Evolutionary conservation across 2,888 invertebrate species (phyloP).

Genomic region (Andrena hattorfiana): DNA sequence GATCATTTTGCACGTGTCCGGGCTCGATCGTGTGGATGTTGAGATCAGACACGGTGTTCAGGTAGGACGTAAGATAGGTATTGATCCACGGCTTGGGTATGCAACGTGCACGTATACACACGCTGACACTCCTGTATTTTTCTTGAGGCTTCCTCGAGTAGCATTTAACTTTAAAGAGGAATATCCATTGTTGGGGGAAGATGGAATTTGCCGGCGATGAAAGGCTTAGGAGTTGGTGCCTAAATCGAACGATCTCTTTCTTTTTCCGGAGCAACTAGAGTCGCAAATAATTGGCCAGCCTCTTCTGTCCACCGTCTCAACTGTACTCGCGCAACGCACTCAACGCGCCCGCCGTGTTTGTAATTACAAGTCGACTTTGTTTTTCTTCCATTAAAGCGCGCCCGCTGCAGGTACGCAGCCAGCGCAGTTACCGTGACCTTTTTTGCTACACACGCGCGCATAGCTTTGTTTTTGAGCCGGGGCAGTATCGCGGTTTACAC

Average conservation of each 20-base stretch:
- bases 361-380: background rate
- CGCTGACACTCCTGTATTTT: conserved; percentile 50
- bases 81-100: conserved; percentile 56
- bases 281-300: background rate
- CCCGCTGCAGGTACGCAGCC: background rate
- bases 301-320: too few relatives aligned
- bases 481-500: background rate
- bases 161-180: conserved; percentile 49
- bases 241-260: background rate
- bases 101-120: conserved; percentile 36
- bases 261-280: background rate
- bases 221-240: conserved; percentile 3
- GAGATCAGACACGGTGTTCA: conserved; percentile 48
- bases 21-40: conserved; percentile 41
- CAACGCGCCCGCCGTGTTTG: background rate
- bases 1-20: conserved; percentile 37
- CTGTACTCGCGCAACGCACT: background rate
- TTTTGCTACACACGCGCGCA: conserved; percentile 1
- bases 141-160: conserved; percentile 51
- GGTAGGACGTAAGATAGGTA: conserved; percentile 58
- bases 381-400: too few relatives aligned
- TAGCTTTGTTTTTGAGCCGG: background rate
- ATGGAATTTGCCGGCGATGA: conserved; percentile 12
- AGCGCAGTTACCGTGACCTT: background rate
- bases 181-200: conserved; percentile 24